A percentile compares a stretch with the other conserved stretches of the same genome.
These are phyloP conservation scores for Ceratoteleas bidentatus DNA, from an alignment of 1,140 invertebrate species.

Conservation along the genomic window DNA sequence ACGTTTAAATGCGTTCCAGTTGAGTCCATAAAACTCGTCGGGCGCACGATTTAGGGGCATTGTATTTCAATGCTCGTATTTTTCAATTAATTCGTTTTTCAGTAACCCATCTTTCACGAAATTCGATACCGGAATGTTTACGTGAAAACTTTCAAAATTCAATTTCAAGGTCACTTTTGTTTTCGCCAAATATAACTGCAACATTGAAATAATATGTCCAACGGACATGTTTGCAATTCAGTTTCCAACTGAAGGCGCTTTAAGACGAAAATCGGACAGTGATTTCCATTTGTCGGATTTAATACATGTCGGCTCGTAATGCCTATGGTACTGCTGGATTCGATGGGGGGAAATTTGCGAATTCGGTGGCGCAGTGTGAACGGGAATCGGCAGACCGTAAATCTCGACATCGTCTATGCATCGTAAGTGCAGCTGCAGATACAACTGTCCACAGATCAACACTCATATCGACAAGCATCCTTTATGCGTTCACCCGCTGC, in stretches of 20 bases:
- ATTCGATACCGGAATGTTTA: not conserved
- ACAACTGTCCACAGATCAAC: constrained; percentile 54
- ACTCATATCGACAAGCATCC: constrained; percentile 59
- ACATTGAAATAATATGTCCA: no score
- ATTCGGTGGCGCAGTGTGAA: constrained; percentile 22
- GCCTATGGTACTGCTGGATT: constrained; percentile 18
- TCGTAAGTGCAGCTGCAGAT: constrained; percentile 49
- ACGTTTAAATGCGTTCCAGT: constrained; percentile 16
- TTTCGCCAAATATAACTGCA: no score
- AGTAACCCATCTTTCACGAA: constrained; percentile 7
- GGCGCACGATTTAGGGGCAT: constrained; percentile 1
- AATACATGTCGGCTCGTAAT: constrained; percentile 5
- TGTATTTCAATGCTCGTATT: not conserved
- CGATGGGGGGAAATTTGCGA: constrained; percentile 26
- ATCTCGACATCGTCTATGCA: constrained; percentile 42
- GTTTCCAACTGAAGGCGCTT: no score
- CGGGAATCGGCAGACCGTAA: constrained; percentile 34
- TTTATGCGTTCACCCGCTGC: constrained; percentile 33
- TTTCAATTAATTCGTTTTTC: not conserved
- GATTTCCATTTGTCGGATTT: constrained; percentile 2
- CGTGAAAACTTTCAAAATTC: no score
- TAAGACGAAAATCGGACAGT: no score
- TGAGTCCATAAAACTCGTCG: not conserved
- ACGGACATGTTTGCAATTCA: no score
- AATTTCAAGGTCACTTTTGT: no score